Evolutionary conservation across 2,888 invertebrate genomes (phyloP).

Genomic region (Ochropleura plecta): DNA sequence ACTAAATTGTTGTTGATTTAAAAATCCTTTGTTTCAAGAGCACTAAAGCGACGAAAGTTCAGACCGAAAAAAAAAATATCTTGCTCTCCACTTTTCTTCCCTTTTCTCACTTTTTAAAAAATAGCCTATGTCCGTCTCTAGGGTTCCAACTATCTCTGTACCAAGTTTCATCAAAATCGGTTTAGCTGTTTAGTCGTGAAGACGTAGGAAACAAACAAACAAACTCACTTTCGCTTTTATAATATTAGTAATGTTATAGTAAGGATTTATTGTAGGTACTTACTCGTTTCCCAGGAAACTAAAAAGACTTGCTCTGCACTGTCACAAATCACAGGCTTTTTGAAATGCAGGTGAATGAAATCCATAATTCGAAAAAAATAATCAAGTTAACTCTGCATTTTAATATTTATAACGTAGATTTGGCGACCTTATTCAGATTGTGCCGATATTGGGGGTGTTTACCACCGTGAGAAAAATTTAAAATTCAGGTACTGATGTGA

Average conservation of each 20-base stretch:
- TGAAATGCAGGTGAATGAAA: background rate
- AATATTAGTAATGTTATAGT: too few species aligned
- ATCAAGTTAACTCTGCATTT: background rate
- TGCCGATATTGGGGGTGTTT: background rate
- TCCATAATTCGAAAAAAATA: background rate
- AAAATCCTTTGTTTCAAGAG: background rate
- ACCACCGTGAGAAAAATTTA: slow-evolving; percentile 29
- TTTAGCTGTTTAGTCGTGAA: too few species aligned
- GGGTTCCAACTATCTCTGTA: too few species aligned
- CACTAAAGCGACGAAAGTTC: background rate
- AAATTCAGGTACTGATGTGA: slow-evolving; percentile 33
- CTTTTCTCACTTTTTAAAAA: too few species aligned
- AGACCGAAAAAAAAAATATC: background rate
- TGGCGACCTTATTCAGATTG: slow-evolving; percentile 16
- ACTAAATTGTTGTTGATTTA: too few species aligned
- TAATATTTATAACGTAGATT: slow-evolving; percentile 10
- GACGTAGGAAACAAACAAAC: too few species aligned
- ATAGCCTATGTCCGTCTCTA: too few species aligned
- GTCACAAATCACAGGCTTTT: too few species aligned
- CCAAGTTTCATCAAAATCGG: too few species aligned
- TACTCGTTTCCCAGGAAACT: background rate
- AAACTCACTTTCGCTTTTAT: too few species aligned
- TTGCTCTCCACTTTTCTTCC: too few species aligned
- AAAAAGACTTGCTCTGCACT: too few species aligned
- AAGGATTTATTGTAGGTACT: background rate